Percentiles rank a stretch among this genome's conserved stretches.
phyloP scores from a whole-genome alignment of 1,140 invertebrate species.

The Catajapyx aquilonaris region DNA sequence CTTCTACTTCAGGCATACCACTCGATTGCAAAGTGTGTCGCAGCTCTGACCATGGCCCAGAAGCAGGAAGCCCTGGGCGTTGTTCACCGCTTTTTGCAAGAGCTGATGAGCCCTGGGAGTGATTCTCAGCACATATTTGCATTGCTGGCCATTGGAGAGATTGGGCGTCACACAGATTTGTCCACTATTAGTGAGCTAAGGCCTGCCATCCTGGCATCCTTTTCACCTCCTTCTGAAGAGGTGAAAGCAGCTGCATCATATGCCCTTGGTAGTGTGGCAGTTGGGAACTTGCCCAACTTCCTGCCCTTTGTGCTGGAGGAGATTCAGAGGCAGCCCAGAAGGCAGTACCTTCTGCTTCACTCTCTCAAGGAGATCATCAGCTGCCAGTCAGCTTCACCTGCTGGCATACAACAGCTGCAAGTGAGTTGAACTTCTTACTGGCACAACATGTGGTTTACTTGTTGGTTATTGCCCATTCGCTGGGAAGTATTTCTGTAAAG shows the following conservation, averaged over 20 bases:
- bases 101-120: constrained; percentile 37
- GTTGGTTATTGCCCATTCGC: too few relatives aligned
- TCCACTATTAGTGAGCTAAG: constrained; percentile 51
- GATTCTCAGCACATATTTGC: constrained; percentile 82
- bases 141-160: constrained; percentile 84
- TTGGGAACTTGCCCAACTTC: constrained; percentile 84
- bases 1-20: constrained; percentile 74
- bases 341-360: constrained; percentile 89
- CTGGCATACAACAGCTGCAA: constrained; percentile 52
- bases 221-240: constrained; percentile 57
- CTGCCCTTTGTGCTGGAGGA: constrained; percentile 85
- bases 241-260: constrained; percentile 92
- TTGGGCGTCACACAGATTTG: constrained; percentile 81
- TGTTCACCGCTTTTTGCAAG: constrained; percentile 63
- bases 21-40: constrained; percentile 86
- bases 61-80: constrained; percentile 49
- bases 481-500: too few relatives aligned
- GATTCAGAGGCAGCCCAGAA: constrained; percentile 77
- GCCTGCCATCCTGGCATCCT: constrained; percentile 50
- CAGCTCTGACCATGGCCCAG: constrained; percentile 60
- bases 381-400: constrained; percentile 54
- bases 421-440: too few relatives aligned
- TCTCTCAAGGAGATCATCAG: constrained; percentile 93
- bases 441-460: too few relatives aligned
- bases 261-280: constrained; percentile 80